phyloP scores from a whole-genome alignment of 2,113 vertebrate genomes.

The Salvelinus sp. region DNA sequence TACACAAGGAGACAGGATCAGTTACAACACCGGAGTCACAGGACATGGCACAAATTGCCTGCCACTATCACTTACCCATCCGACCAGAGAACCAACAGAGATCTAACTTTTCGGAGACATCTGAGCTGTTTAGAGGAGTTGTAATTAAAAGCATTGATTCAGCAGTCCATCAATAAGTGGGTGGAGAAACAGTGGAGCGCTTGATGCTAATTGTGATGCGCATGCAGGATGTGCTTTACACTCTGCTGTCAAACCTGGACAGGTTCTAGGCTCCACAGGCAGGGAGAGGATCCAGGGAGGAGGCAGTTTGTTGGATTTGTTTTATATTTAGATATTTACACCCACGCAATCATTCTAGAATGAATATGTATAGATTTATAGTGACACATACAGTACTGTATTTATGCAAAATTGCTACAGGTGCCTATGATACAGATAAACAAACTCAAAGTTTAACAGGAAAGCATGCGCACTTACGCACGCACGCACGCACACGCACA shows the following conservation, averaged over 20 bases:
- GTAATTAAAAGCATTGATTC: conserved; percentile 69
- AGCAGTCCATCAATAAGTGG: conserved; percentile 54
- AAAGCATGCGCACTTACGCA: conserved; percentile 20
- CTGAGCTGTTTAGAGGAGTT: conserved; percentile 53
- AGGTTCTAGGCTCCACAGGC: neutral
- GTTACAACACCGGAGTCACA: neutral
- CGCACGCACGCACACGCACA: conserved; percentile 2
- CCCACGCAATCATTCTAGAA: neutral
- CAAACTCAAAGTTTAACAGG: neutral
- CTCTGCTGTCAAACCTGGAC: conserved; percentile 38
- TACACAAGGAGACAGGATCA: conserved; percentile 10
- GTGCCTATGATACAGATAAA: neutral
- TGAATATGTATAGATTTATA: neutral
- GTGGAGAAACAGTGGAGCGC: conserved; percentile 46
- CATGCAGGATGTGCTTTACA: conserved; percentile 42
- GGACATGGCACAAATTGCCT: conserved; percentile 10
- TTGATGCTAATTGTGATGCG: conserved; percentile 58
- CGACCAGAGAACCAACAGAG: conserved; percentile 40
- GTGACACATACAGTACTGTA: conserved; percentile 7
- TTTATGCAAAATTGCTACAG: neutral
- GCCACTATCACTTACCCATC: conserved; percentile 39
- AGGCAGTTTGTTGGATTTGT: neutral
- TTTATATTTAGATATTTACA: neutral
- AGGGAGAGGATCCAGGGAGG: conserved; percentile 1
- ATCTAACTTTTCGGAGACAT: conserved; percentile 54